Base-by-base conservation (phyloP, 2,888 invertebrate species). In the Nymphalis polychloros region DNA sequence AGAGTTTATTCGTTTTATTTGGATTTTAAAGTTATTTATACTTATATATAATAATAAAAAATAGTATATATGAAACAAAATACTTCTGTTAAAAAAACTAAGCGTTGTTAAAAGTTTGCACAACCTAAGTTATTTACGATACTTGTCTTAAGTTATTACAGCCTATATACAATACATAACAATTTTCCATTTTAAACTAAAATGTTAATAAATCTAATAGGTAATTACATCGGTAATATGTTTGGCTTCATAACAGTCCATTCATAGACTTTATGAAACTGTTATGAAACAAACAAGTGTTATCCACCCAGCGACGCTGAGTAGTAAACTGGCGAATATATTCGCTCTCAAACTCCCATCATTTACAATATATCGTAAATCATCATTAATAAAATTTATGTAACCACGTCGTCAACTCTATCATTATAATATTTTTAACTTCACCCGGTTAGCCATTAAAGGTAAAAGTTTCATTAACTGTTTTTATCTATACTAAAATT, bases 241-340 rank as follows among this genome's bases (percentile, higher is more conserved):
- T 50, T 19, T 35, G 50, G 47, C 41, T 64, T 66, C 66, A 70
- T 70, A 72, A 72, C 59, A 55, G 27, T 72, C 47, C 67, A 72
- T 70, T 65, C 72, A 69, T 69, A 60, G 64, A 48, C 63, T 64
- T 64, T 60, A 64, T 62, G 64, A 69, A 31, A 17, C 8, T 57
- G 41, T 57, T 57, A 64, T 57, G 64, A 55, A 57, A 64, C 57
- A 64, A 57, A 57, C 57, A 57, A 41, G 41, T 31, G 31, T 17
- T 31, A 19, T 10, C 57, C 19, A 57, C 19, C 19, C 17, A 57
- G 19, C 13, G 19, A 19, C 57, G 35, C 57, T 19, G 35, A 41
- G 27, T 19, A 41, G n/a, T 27, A 57, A 57, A 41, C 19, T 35
- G 41, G n/a, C 41, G 19, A 41, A 41, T 31, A 19, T 57, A 31